Percentiles rank a stretch among this genome's conserved stretches.
These are phyloP conservation scores for Mamestra configurata DNA, from an alignment of 1,140 invertebrate genomes.

Conservation along the genomic window DNA sequence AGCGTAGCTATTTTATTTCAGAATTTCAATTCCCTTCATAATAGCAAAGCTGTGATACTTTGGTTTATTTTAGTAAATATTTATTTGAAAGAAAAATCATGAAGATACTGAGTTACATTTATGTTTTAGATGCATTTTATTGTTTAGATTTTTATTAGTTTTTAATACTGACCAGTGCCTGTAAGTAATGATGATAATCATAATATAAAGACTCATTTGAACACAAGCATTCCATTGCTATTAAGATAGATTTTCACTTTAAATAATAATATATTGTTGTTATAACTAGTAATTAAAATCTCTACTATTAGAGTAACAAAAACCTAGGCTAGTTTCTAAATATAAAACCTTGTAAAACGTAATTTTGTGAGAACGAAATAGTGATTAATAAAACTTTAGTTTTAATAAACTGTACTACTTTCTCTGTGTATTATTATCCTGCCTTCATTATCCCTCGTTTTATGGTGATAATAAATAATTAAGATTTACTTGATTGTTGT, in stretches of 20 bases:
- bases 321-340: conserved; percentile 57
- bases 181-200: conserved; percentile 85
- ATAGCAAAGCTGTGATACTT: conserved; percentile 47
- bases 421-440: conserved; percentile 73
- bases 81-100: conserved; percentile 53
- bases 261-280: conserved; percentile 53
- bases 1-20: conserved; percentile 36
- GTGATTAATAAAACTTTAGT: conserved; percentile 46
- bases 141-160: conserved; percentile 42
- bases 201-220: conserved; percentile 68
- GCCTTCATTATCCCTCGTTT: conserved; percentile 63
- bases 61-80: conserved; percentile 57
- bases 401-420: conserved; percentile 74
- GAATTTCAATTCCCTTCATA: conserved; percentile 30
- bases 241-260: conserved; percentile 58
- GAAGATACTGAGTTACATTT: conserved; percentile 15
- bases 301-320: conserved; percentile 63
- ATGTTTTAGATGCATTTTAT: conserved; percentile 50
- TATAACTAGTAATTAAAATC: conserved; percentile 54
- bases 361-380: conserved; percentile 37
- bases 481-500: conserved; percentile 72
- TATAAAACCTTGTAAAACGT: conserved; percentile 36
- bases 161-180: conserved; percentile 77
- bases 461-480: conserved; percentile 73
- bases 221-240: conserved; percentile 69